phyloP scores from a whole-genome alignment of 2,797 vertebrate species.

The Benthosema pterotum region DNA sequence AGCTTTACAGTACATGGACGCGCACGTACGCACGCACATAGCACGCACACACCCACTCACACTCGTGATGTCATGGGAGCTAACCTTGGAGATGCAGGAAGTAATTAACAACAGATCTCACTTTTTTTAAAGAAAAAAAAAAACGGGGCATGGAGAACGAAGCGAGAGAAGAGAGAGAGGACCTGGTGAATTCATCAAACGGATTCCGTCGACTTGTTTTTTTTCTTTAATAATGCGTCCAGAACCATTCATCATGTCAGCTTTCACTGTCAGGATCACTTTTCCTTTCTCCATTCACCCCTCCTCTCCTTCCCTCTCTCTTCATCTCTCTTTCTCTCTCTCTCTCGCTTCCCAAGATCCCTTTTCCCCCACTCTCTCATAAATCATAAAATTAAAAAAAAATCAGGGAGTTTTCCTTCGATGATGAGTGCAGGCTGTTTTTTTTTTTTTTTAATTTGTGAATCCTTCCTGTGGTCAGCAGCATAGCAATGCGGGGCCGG shows the following conservation, averaged over 20 bases:
- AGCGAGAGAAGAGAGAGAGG: too few relatives aligned
- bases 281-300: neutral
- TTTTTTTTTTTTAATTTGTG: constrained; percentile 62
- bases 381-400: constrained; percentile 47
- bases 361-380: constrained; percentile 2
- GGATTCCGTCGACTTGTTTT: constrained; percentile 34
- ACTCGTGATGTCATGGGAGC: constrained; percentile 62
- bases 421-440: constrained; percentile 29
- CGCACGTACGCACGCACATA: constrained; percentile 50
- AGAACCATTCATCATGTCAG: constrained; percentile 46
- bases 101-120: constrained; percentile 65
- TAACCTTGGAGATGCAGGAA: constrained; percentile 53
- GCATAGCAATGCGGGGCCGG: too few relatives aligned
- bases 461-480: constrained; percentile 67
- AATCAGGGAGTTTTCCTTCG: constrained; percentile 34
- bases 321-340: neutral
- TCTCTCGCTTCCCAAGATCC: constrained; percentile 1
- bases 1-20: constrained; percentile 16
- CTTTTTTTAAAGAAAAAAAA: constrained; percentile 56
- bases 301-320: neutral
- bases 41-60: constrained; percentile 36
- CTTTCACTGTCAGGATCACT: constrained; percentile 21
- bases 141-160: constrained; percentile 23
- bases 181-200: constrained; percentile 59
- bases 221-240: too few relatives aligned